Base-by-base conservation (phyloP, 2,797 vertebrate species). In the Macrochelys suwanniensis region DNA sequence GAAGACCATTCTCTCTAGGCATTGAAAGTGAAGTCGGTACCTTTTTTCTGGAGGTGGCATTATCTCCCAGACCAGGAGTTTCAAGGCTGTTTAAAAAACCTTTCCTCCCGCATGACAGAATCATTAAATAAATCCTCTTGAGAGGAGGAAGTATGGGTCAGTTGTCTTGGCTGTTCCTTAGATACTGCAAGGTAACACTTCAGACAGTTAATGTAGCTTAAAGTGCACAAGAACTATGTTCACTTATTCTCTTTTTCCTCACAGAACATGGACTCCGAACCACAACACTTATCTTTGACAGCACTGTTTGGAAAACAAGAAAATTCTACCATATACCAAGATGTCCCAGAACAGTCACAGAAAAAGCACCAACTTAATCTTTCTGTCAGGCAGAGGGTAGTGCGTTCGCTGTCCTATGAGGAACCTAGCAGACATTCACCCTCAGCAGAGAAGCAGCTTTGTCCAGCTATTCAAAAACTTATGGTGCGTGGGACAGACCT, bases 391-490 rank as follows among this genome's bases (percentile, higher is more conserved):
- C 99, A 98, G 1, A 97, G 98, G 0, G 98, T 99, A 4, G 98
- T 98, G 1, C 99, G 99, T 33, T 99, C 99, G 0, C 97, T 99
- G 88, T 99, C 98, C 71, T 99, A 99, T 0, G 99, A 99, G 56
- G 98, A 99, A 4, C 96, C 98, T 0, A 56, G 95, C 54, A 95
- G 87, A 85, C 96, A 88, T 68, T 98, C 93, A 0, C 96, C 94
- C 6, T 80, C 90, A 0, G 54, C 89, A 0, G 98, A 98, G 87
- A 98, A 97, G 17, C 99, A 99, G 93, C 99, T 99, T 90, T 99
- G 99, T 82, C 99, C 99, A 0, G 99, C 99, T 95, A 99, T 99
- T 95, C 99, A 99, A 96, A 99, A 99, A 97, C 99, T 99, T 11
- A 99, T 99, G 98, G 98, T 98, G 89, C 98, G 98, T 26, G 98